Evolutionary conservation across 1,140 invertebrate species (phyloP), one percentile per base, ranked within the genome.

Genomic region (Steinernema khuongi): DNA sequence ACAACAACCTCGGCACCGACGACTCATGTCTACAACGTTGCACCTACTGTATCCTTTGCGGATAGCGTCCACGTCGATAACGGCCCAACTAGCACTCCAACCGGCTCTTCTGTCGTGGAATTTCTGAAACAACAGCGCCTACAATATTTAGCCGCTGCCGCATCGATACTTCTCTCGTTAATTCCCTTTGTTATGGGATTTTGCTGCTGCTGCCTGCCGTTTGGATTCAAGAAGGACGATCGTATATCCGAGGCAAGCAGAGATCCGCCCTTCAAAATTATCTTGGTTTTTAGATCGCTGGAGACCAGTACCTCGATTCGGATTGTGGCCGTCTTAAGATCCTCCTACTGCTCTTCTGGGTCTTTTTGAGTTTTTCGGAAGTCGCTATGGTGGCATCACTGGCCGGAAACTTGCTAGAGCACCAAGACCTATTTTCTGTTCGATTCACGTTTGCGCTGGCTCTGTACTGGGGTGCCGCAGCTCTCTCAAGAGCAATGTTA

Each of bases 171-270:
- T 2, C 4, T 60, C 19, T 2, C 50, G 4, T 22, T 60, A 7
- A 60, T 60, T 60, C 50, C 50, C 14, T 60, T 60, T 60, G 19
- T 60, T 4, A 60, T 60, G 11, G 50, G 50, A 60, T 60, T 60
- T 22, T 60, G 50, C 50, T 60, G 50, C 50, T 60, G 50, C 26
- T 60, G 50, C 26, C 22, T 60, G 7, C 50, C 50, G 22, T 60
- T 60, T 26, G 50, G 22, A n/a, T 60, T 60, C 4, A 4, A 14
- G 4, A 7, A 22, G 7, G 50, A 60, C 50, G 50, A 60, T 60
- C 50, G 50, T 7, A 60, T 60, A 7, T 14, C 50, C 4, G 50
- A 60, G 22, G 50, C 26, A 60, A 60, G 36, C 36, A n/a, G 19
- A 22, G 4, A 26, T 60, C 14, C 26, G 11, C 26, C 4, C 7